These are phyloP conservation scores for Scomber colias DNA, from an alignment of 2,113 vertebrate genomes.

Conservation along the genomic window DNA sequence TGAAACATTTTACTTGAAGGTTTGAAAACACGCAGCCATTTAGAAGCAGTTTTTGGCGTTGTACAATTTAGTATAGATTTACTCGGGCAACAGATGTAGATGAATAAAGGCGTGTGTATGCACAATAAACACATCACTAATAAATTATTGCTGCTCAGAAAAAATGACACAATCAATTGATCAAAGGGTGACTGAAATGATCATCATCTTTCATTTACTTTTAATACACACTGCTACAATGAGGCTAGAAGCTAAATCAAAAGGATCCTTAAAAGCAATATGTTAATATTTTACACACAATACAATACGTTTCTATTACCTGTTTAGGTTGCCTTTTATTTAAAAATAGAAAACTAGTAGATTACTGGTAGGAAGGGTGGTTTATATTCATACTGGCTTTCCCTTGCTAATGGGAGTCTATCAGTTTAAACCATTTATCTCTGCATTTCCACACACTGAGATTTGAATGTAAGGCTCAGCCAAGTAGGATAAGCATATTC, in stretches of 20 bases:
- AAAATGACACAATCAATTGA: constrained; percentile 18
- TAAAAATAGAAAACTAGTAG: constrained; percentile 56
- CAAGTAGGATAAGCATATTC: constrained; percentile 53
- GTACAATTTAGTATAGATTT: constrained; percentile 14
- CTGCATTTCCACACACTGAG: constrained; percentile 58
- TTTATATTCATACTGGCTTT: constrained; percentile 54
- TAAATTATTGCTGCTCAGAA: background rate
- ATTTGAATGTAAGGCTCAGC: constrained; percentile 55
- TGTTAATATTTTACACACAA: constrained; percentile 16
- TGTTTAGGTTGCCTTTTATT: constrained; percentile 21
- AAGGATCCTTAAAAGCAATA: constrained; percentile 13
- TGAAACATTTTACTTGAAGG: background rate
- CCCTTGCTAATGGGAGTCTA: constrained; percentile 43
- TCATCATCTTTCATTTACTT: background rate
- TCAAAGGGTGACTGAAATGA: background rate
- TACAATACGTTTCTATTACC: constrained; percentile 8
- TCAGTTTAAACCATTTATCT: constrained; percentile 61
- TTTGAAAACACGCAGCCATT: constrained; percentile 23
- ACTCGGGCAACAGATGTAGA: constrained; percentile 20
- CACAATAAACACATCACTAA: background rate
- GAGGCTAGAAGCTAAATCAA: constrained; percentile 6
- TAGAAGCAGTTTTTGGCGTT: background rate
- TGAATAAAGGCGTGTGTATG: background rate
- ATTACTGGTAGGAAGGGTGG: constrained; percentile 43
- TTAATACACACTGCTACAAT: background rate